Conservation (phyloP, 2,797 vertebrate species). For the Myotis myotis region DNA sequence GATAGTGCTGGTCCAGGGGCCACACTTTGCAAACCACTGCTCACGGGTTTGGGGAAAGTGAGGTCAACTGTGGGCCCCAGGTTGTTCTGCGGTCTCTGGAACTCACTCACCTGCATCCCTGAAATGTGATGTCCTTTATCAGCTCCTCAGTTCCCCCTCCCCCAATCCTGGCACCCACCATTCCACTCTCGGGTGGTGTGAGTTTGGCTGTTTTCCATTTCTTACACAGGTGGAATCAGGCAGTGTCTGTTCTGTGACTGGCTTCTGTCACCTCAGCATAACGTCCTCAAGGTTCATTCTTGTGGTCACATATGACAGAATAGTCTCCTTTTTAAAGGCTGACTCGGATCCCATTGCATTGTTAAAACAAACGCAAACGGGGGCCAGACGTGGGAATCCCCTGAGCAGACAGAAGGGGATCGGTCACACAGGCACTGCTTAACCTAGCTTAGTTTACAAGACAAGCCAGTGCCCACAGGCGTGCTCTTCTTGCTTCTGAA, state of each 20-base stretch:
- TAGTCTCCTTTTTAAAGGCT: background rate
- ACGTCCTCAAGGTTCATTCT: background rate
- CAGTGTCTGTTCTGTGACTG: background rate
- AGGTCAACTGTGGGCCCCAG: accelerated
- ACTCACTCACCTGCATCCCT: accelerated
- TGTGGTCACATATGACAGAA: background rate
- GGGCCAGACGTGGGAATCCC: background rate
- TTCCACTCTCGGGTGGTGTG: background rate
- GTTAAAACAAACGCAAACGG: background rate
- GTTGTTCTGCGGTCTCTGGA: background rate
- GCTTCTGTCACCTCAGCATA: too few species aligned
- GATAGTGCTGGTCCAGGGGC: background rate
- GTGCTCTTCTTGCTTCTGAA: background rate
- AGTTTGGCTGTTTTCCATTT: background rate
- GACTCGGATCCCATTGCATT: background rate
- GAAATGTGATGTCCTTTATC: background rate
- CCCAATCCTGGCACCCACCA: background rate
- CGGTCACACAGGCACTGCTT: background rate
- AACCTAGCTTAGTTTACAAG: too few species aligned
- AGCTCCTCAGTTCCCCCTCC: too few species aligned
- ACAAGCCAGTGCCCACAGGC: background rate
- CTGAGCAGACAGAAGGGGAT: background rate
- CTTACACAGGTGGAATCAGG: accelerated
- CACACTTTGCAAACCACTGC: background rate
- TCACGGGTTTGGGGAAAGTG: background rate